phyloP scores from a whole-genome alignment of 1,140 invertebrate species.

The Cotesia vestalis region DNA sequence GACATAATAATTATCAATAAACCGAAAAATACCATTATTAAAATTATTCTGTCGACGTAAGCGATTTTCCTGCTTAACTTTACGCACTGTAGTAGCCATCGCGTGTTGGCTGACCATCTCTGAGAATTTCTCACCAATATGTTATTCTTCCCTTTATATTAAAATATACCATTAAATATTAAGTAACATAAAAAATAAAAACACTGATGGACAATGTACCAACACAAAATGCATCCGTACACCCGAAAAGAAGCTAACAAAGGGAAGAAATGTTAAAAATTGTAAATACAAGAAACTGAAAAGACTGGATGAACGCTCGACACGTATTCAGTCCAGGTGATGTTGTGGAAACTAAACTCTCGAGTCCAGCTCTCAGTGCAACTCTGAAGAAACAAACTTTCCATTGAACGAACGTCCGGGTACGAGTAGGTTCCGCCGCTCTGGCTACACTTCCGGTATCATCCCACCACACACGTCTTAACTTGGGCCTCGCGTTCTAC shows the following conservation, averaged over 20 bases:
- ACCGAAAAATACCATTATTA: slow-evolving; percentile 50
- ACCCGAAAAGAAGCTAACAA: too few relatives aligned
- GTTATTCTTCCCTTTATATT: not conserved
- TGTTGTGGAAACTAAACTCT: slow-evolving; percentile 24
- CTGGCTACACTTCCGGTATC: slow-evolving; percentile 64
- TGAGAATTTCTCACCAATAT: slow-evolving; percentile 1
- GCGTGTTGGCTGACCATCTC: slow-evolving; percentile 63
- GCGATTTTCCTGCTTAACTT: slow-evolving; percentile 63
- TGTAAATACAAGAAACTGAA: too few relatives aligned
- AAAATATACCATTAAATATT: too few relatives aligned
- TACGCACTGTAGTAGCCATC: slow-evolving; percentile 61
- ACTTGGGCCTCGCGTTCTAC: not conserved
- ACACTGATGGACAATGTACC: too few relatives aligned
- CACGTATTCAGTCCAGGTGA: not conserved
- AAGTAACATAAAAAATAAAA: too few relatives aligned
- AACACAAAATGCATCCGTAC: too few relatives aligned
- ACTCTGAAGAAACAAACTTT: slow-evolving; percentile 62
- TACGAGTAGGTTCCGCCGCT: slow-evolving; percentile 57
- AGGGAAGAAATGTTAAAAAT: too few relatives aligned
- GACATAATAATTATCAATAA: too few relatives aligned
- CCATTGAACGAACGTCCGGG: slow-evolving; percentile 64
- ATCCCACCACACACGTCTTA: slow-evolving; percentile 54
- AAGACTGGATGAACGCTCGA: too few relatives aligned
- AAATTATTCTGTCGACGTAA: slow-evolving; percentile 55
- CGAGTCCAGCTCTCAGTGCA: slow-evolving; percentile 38